A percentile compares a stretch with the other conserved stretches of the same genome.
These are phyloP conservation scores for Xerus inauris DNA, from an alignment of 2,113 vertebrate genomes.

Conservation along the genomic window DNA sequence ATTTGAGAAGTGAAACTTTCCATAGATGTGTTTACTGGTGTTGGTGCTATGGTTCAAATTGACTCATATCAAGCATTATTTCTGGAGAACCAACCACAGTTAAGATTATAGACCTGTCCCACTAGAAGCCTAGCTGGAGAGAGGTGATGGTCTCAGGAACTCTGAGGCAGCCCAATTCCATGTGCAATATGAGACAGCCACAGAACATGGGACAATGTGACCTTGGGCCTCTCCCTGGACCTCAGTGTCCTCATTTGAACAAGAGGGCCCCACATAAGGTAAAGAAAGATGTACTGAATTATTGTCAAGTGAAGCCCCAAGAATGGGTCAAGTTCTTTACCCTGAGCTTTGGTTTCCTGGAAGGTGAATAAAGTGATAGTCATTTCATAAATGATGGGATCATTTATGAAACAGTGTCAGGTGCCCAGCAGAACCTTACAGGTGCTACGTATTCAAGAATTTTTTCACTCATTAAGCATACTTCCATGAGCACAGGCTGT, in stretches of 20 bases:
- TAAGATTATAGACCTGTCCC: neutral
- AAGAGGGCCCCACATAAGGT: neutral
- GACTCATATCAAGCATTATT: neutral
- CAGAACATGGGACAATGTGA: neutral
- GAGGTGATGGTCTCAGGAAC: neutral
- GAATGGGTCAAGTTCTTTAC: neutral
- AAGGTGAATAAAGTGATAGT: neutral
- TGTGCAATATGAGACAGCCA: neutral
- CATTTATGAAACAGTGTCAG: neutral
- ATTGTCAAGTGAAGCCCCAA: neutral
- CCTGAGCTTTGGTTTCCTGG: neutral
- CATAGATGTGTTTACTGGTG: neutral
- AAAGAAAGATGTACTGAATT: rapidly evolving
- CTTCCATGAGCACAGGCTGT: neutral
- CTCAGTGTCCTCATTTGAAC: neutral
- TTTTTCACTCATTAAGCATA: too few relatives aligned
- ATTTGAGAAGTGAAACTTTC: neutral
- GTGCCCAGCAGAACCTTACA: neutral
- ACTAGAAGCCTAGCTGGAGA: neutral
- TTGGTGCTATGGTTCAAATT: neutral
- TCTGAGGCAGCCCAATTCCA: neutral
- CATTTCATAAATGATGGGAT: rapidly evolving
- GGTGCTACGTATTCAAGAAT: neutral
- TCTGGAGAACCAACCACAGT: neutral
- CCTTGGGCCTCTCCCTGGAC: neutral